A percentile compares a stretch with the other conserved stretches of the same genome.
Conservation (phyloP, 2,797 vertebrate species). For the Glyptemys insculpta region DNA sequence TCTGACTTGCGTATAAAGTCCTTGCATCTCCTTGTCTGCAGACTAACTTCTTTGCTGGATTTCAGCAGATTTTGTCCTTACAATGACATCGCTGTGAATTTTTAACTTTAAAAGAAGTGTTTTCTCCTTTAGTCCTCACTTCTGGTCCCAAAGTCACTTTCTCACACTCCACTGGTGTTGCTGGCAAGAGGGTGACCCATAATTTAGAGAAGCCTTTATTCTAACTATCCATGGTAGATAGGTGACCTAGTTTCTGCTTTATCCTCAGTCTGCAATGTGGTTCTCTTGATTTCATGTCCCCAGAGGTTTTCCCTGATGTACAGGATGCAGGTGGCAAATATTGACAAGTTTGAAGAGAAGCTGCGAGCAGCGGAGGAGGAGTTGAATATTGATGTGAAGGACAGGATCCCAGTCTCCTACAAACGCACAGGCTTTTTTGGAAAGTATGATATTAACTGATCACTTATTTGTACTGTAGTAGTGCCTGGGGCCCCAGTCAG, state of each 20-base stretch:
- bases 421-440: constrained; percentile 95
- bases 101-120: background rate
- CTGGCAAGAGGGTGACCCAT: background rate
- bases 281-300: constrained; percentile 7
- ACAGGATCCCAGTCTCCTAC: constrained; percentile 95
- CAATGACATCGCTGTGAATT: too few relatives aligned
- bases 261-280: fast-evolving
- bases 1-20: background rate
- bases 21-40: background rate
- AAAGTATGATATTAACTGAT: constrained; percentile 85
- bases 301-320: constrained; percentile 91
- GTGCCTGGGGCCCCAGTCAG: background rate
- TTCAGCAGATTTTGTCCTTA: background rate
- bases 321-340: constrained; percentile 96
- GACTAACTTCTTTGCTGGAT: background rate
- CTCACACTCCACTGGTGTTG: fast-evolving
- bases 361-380: constrained; percentile 94
- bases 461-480: background rate
- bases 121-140: background rate
- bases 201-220: background rate
- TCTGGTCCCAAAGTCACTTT: background rate
- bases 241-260: background rate
- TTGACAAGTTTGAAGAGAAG: constrained; percentile 98
- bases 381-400: constrained; percentile 90
- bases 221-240: background rate